A percentile compares a stretch with the other conserved stretches of the same genome.
phyloP scores from a whole-genome alignment of 2,888 invertebrate species.

The Drosophila paramelanica region DNA sequence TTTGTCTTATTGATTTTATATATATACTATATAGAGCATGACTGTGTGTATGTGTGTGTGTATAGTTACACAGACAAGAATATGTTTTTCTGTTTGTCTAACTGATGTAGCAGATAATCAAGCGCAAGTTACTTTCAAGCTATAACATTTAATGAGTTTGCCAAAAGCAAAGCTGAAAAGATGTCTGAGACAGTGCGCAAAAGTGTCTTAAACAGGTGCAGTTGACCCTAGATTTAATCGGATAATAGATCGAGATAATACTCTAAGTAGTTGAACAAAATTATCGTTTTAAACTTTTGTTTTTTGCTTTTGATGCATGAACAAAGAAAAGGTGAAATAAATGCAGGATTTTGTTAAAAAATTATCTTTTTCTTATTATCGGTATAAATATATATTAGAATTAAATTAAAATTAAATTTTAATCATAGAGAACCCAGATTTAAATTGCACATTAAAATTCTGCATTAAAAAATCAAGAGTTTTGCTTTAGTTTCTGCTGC shows the following conservation, averaged over 20 bases:
- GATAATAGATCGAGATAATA: neutral
- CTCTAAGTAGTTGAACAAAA: neutral
- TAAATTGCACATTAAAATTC: no score
- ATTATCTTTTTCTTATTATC: neutral
- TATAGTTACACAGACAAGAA: neutral
- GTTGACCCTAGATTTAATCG: slow-evolving; percentile 22
- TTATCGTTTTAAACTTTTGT: neutral
- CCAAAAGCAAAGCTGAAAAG: slow-evolving; percentile 7
- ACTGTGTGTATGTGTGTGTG: neutral
- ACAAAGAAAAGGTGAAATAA: neutral
- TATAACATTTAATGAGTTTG: slow-evolving; percentile 54
- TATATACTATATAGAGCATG: slow-evolving; percentile 11
- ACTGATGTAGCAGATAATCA: slow-evolving; percentile 51
- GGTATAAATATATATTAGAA: no score
- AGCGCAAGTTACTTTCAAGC: slow-evolving; percentile 43
- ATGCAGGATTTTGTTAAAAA: neutral
- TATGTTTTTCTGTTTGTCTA: slow-evolving; percentile 26
- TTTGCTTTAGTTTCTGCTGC: neutral
- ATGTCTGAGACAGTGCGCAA: slow-evolving; percentile 5
- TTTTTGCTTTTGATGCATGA: neutral
- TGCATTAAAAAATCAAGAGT: no score
- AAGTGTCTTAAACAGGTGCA: slow-evolving; percentile 10
- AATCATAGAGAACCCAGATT: no score
- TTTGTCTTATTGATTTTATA: slow-evolving; percentile 71
- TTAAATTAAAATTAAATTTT: no score